Conservation (phyloP, 1,140 invertebrate species). For the Hyphantria cunea region DNA sequence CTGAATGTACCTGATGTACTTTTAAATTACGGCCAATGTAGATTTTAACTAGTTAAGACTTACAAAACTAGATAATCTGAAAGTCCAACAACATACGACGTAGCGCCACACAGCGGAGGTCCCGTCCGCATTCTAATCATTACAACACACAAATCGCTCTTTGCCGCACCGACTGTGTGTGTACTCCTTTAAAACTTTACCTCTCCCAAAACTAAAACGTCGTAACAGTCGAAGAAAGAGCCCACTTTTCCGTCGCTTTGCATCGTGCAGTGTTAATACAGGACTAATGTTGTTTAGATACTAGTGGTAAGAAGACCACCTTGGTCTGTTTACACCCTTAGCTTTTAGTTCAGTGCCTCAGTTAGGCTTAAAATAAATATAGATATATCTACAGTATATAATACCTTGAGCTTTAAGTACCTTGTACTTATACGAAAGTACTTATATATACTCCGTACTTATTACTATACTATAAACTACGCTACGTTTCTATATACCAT, state of each 20-base stretch:
- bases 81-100: slow-evolving; percentile 24
- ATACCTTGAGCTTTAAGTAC: too few species aligned
- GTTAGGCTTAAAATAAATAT: slow-evolving; percentile 54
- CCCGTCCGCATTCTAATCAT: slow-evolving; percentile 55
- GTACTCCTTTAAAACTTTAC: slow-evolving; percentile 46
- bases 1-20: too few species aligned
- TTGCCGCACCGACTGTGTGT: slow-evolving; percentile 51
- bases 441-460: too few species aligned
- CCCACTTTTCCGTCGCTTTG: slow-evolving; percentile 33
- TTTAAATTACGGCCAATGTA: too few species aligned
- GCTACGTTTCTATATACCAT: too few species aligned
- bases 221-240: slow-evolving; percentile 33
- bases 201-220: slow-evolving; percentile 35
- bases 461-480: too few species aligned
- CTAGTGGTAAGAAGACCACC: slow-evolving; percentile 57
- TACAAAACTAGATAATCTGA: too few species aligned
- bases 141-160: slow-evolving; percentile 51
- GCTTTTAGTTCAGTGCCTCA: slow-evolving; percentile 43
- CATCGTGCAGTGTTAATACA: slow-evolving; percentile 5
- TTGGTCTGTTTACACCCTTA: slow-evolving; percentile 54
- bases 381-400: slow-evolving; percentile 39
- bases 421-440: too few species aligned
- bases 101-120: slow-evolving; percentile 68
- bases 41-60: too few species aligned
- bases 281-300: slow-evolving; percentile 53